phyloP scores from a whole-genome alignment of 2,797 vertebrate genomes.

The Fratercula arctica region DNA sequence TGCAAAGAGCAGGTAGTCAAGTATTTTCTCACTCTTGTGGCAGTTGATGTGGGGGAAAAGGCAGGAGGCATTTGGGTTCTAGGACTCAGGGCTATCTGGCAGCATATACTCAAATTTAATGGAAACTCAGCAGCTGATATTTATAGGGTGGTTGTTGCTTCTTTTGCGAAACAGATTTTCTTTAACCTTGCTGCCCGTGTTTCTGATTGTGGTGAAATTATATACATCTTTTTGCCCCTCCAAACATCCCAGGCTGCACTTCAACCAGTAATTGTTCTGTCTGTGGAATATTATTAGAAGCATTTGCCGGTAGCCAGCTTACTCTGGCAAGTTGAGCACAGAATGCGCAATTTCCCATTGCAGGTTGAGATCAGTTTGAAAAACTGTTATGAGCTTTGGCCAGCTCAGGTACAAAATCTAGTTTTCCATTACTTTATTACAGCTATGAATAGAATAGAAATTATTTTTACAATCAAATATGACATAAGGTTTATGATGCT shows the following conservation, averaged over 20 bases:
- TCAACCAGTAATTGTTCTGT: constrained; percentile 19
- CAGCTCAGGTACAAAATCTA: not conserved
- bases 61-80: not conserved
- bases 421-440: not conserved
- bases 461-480: not conserved
- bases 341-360: not conserved
- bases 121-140: not conserved
- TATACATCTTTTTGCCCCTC: rapidly evolving
- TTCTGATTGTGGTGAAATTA: not conserved
- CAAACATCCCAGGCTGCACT: not conserved
- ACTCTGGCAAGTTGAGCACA: not conserved
- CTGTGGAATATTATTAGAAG: constrained; percentile 19
- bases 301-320: not conserved
- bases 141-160: not conserved
- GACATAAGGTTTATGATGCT: not conserved
- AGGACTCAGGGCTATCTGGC: not conserved
- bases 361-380: not conserved
- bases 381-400: not conserved
- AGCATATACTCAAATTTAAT: not conserved
- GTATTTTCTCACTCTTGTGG: not conserved
- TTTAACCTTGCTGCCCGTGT: not conserved
- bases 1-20: not conserved
- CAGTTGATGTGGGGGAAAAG: not conserved
- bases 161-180: not conserved
- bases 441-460: not conserved